phyloP scores from a whole-genome alignment of 2,888 invertebrate species.

The Noctuana brunneofusca region DNA sequence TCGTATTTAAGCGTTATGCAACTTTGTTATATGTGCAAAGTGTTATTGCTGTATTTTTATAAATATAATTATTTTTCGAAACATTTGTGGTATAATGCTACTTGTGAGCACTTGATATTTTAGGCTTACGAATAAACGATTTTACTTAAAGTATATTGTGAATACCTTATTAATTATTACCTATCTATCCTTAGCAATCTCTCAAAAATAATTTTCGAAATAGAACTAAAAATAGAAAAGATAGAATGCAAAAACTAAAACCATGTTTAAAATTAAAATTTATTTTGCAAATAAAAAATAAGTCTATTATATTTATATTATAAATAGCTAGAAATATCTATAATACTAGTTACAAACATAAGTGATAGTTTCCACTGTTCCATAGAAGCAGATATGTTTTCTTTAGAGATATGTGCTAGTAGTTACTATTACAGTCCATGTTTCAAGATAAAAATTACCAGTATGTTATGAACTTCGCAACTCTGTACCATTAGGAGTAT shows the following conservation, averaged over 20 bases:
- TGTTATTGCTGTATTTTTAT: too few relatives aligned
- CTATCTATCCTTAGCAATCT: slow-evolving; percentile 36
- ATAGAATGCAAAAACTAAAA: slow-evolving; percentile 51
- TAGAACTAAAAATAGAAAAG: slow-evolving; percentile 40
- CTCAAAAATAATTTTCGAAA: slow-evolving; percentile 32
- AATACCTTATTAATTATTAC: slow-evolving; percentile 36
- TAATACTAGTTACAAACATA: slow-evolving; percentile 39
- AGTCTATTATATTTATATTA: slow-evolving; percentile 33
- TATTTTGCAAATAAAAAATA: slow-evolving; percentile 42
- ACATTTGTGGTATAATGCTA: too few relatives aligned
- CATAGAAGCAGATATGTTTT: slow-evolving; percentile 78
- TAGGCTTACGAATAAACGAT: neutral
- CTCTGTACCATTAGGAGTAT: slow-evolving; percentile 28
- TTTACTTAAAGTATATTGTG: slow-evolving; percentile 60
- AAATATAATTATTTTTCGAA: too few relatives aligned
- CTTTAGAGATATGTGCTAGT: slow-evolving; percentile 56
- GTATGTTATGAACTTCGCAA: slow-evolving; percentile 16
- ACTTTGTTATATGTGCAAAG: too few relatives aligned
- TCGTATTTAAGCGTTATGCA: neutral
- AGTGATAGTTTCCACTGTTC: slow-evolving; percentile 45
- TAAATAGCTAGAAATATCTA: slow-evolving; percentile 42
- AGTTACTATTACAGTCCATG: slow-evolving; percentile 30
- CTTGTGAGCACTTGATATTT: too few relatives aligned
- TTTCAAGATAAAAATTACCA: slow-evolving; percentile 5
- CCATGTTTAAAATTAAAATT: slow-evolving; percentile 51